Evolutionary conservation across 1,140 invertebrate genomes (phyloP).

Genomic region (Augochlora pura): DNA sequence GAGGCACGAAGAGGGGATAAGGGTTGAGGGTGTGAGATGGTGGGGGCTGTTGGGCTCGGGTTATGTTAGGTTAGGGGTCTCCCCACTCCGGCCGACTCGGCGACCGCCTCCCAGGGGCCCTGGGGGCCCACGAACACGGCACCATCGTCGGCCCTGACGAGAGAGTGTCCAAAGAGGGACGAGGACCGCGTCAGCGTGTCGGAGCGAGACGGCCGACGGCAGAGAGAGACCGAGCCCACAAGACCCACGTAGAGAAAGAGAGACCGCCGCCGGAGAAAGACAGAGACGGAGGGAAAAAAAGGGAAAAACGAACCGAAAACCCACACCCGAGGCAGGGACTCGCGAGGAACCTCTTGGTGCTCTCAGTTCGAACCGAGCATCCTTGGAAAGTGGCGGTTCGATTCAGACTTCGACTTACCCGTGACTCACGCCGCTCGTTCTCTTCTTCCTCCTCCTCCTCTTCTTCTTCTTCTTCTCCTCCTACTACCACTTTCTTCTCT

Average conservation of each 20-base stretch:
- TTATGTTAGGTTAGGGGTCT: slow-evolving; percentile 74
- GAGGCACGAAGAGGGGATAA: slow-evolving; percentile 40
- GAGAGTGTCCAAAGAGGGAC: slow-evolving; percentile 35
- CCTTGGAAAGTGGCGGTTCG: slow-evolving; percentile 77
- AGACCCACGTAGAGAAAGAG: slow-evolving; percentile 35
- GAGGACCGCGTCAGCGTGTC: background rate
- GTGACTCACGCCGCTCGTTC: slow-evolving; percentile 23
- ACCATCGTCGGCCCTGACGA: slow-evolving; percentile 68
- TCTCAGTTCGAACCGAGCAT: slow-evolving; percentile 78
- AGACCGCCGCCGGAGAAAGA: slow-evolving; percentile 45
- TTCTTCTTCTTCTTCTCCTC: slow-evolving; percentile 1
- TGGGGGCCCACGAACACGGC: slow-evolving; percentile 73
- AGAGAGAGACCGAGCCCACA: slow-evolving; percentile 18
- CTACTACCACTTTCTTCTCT: background rate
- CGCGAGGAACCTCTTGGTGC: slow-evolving; percentile 70
- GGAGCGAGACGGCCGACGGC: slow-evolving; percentile 14
- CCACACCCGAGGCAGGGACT: slow-evolving; percentile 73
- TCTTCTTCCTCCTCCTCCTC: slow-evolving; percentile 2
- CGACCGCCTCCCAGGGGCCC: slow-evolving; percentile 73
- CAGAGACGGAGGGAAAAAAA: slow-evolving; percentile 65
- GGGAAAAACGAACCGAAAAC: slow-evolving; percentile 76
- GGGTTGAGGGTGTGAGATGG: slow-evolving; percentile 60
- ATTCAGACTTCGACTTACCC: slow-evolving; percentile 42
- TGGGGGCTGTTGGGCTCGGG: slow-evolving; percentile 65
- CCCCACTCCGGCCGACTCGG: slow-evolving; percentile 42